Base-by-base conservation (phyloP, 92 coral and sea anemone species). In the Umimayanthus kanabou region DNA sequence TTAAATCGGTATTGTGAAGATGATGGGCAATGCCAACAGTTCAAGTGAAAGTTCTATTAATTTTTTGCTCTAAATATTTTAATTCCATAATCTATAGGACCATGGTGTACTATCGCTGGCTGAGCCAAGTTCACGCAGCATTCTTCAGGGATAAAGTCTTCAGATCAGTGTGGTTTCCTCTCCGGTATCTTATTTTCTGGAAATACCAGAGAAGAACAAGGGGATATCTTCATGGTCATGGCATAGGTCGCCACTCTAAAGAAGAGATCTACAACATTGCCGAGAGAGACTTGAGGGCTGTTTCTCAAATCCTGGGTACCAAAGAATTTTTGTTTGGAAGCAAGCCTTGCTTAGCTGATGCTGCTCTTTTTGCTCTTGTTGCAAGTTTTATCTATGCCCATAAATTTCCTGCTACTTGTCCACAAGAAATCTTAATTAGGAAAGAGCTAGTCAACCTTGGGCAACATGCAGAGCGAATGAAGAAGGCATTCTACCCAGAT, bases 261-360 rank as follows among this genome's bases (percentile, higher is more conserved):
- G 88, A 94, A 79, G 97, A 94, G 64, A 84, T 94, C 89, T 94
- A 92, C 64, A 85, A 87, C 58, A 90, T 94, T 50, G 97, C 92
- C 14, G 95, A 90, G 89, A 91, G 67, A n/a, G 95, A 94, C 84
- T 79, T 94, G 40, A 70, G 85, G 79, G 94, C 95, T 71, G 92
- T 87, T 55, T 92, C 97, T 0, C 49, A 72, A n/a, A 39, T 90
- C 47, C 85, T 94, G n/a, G 97, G 95, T 33, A 82, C 77, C 39
- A 94, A 94, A 85, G 91, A 86, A 79, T 94, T 91, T 74, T 66
- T 92, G 26, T 90, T 94, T 84, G 97, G 97, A 0, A 75, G 58
- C 89, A 84, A 91, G 45, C 97, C 97, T 2, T 92, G 95, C 22
- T 81, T 90, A 18, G 86, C 91, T 28, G 97, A 94, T 81, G 93